phyloP scores from a whole-genome alignment of 2,113 vertebrate species.

The Tupaia tana region DNA sequence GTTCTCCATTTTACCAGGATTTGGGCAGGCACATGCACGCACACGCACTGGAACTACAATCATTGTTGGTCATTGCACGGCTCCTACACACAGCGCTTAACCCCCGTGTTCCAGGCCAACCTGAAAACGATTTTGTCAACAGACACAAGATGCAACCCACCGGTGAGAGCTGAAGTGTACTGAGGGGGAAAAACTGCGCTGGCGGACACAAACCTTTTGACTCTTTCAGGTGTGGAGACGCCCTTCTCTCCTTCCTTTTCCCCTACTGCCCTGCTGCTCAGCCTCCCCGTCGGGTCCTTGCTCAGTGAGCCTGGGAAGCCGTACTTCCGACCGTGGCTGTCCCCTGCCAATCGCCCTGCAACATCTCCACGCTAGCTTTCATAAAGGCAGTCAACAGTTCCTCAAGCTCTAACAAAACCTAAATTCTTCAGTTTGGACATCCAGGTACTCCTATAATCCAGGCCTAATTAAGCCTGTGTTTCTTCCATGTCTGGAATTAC shows the following conservation, averaged over 20 bases:
- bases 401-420: neutral
- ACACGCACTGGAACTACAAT: too few relatives aligned
- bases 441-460: neutral
- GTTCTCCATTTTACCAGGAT: too few relatives aligned
- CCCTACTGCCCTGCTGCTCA: neutral
- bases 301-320: neutral
- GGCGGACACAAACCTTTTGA: neutral
- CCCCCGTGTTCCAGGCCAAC: too few relatives aligned
- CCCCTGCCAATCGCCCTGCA: neutral
- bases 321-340: neutral
- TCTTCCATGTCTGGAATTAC: neutral
- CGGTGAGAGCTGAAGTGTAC: neutral
- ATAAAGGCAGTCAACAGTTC: neutral
- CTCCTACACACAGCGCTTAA: too few relatives aligned
- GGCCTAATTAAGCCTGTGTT: neutral
- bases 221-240: neutral
- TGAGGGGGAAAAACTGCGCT: neutral
- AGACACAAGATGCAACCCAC: neutral
- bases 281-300: neutral
- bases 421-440: neutral
- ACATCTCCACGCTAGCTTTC: neutral
- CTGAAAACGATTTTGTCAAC: neutral
- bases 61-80: too few relatives aligned
- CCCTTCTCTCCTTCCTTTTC: neutral
- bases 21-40: too few relatives aligned